Base-by-base conservation (phyloP, 1,140 invertebrate species). In the Reticulitermes speratus region DNA sequence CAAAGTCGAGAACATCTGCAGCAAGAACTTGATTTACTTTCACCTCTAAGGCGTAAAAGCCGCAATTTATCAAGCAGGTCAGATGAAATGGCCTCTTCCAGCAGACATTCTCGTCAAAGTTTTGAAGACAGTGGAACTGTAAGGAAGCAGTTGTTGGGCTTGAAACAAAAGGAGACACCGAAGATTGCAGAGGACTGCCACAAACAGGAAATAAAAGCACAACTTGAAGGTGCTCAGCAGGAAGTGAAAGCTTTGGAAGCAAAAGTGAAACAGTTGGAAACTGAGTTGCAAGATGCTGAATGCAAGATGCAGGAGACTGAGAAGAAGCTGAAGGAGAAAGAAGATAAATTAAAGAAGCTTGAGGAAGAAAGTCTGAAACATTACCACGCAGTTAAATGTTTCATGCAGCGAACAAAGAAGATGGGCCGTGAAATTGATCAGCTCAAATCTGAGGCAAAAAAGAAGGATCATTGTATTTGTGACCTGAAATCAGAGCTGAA, bases 331-430 rank as follows among this genome's bases (percentile, higher is more conserved):
- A 90, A 89, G 85, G 90, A 88, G 9, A 87, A 90, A 84, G 89
- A 89, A 8, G 88, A 88, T 3, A 90, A 92, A 82, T 82, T 92
- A 30, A 75, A 75, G 5, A 75, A 75, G 65, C 7, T 75, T 75
- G 65, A 75, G 0, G 89, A 91, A 14, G 88, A 90, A 38, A 83
- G 92, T 0, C 90, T 89, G 23, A 88, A 90, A 45, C 86, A 88
- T 2, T 88, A 87, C 38, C 86, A 89, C 84, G 89, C 89, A 44
- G 91, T 92, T 75, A 91, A 91, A 87, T 90, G 90, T 11, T 90
- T 92, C n/a, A 89, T 92, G 87, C 88, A 89, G 38, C 88, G 90
- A n/a, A 87, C 87, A 82, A 87, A 86, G 59, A 87, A 89, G 38
- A 85, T 89, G 55, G 87, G 88, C 52, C 88, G 88, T 84, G 87